These are phyloP conservation scores for Apogon hyalosoma DNA, from an alignment of 2,797 vertebrate genomes.

Conservation along the genomic window DNA sequence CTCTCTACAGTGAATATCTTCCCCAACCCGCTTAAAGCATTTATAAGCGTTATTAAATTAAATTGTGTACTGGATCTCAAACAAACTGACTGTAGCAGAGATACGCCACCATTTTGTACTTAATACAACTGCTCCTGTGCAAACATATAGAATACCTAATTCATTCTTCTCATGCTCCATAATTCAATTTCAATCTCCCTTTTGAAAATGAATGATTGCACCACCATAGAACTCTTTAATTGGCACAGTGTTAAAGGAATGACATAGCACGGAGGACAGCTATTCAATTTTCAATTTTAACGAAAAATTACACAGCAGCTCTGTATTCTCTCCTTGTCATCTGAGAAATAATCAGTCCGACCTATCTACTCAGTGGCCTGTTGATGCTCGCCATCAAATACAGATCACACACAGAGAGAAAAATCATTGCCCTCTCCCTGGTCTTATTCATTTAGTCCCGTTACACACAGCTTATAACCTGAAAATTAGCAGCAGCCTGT, in stretches of 20 bases:
- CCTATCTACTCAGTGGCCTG: conserved; percentile 71
- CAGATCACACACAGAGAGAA: conserved; percentile 73
- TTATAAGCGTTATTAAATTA: not conserved
- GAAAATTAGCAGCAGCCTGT: conserved; percentile 80
- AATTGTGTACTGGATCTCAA: conserved; percentile 13
- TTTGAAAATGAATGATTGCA: conserved; percentile 75
- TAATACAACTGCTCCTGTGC: conserved; percentile 31
- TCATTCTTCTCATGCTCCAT: conserved; percentile 75
- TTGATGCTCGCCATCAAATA: conserved; percentile 80
- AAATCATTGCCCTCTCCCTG: conserved; percentile 71
- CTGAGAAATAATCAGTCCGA: conserved; percentile 81
- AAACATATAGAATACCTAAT: conserved; percentile 72
- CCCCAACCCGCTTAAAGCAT: not conserved
- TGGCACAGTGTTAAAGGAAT: conserved; percentile 76
- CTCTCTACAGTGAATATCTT: not conserved
- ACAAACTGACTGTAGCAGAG: conserved; percentile 1
- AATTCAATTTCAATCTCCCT: conserved; percentile 78
- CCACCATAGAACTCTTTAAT: conserved; percentile 75
- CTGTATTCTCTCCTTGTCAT: conserved; percentile 78
- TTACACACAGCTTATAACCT: conserved; percentile 81
- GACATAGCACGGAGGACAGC: conserved; percentile 79
- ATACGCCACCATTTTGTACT: conserved; percentile 14
- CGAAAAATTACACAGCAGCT: conserved; percentile 76
- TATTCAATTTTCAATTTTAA: conserved; percentile 83
- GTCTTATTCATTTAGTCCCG: conserved; percentile 80